phyloP scores from a whole-genome alignment of 2,888 invertebrate species.

The Boloria euphrosyne region DNA sequence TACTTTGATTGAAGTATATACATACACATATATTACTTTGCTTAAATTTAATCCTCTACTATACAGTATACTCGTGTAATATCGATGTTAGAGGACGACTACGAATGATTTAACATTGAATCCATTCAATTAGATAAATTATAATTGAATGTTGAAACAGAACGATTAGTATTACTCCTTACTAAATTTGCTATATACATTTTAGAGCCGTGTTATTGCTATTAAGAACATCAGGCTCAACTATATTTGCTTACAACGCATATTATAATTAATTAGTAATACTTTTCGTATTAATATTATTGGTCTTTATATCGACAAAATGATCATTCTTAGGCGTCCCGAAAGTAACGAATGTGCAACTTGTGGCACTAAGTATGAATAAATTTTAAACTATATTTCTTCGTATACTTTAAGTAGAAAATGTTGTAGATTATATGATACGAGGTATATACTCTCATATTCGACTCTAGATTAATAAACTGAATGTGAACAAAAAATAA shows the following conservation, averaged over 20 bases:
- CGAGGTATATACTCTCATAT: constrained; percentile 8
- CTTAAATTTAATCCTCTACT: constrained; percentile 9
- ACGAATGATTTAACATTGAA: neutral
- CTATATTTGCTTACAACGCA: neutral
- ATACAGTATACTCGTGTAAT: constrained; percentile 5
- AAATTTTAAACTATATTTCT: constrained; percentile 2
- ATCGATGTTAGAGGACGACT: neutral
- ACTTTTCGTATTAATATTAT: neutral
- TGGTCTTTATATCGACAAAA: neutral
- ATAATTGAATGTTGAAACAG: too few relatives aligned
- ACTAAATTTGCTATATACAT: neutral
- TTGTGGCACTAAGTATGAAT: constrained; percentile 14
- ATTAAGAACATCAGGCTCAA: constrained; percentile 4
- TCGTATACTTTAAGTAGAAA: neutral
- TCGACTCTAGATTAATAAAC: constrained; percentile 7
- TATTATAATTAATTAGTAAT: neutral
- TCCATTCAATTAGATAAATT: neutral
- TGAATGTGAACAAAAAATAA: constrained; percentile 11
- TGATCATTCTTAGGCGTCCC: constrained; percentile 9
- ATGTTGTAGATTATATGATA: neutral
- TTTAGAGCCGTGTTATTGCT: neutral
- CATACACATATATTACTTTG: neutral
- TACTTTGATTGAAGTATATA: neutral
- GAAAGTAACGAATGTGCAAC: constrained; percentile 1
- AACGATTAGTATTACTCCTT: neutral